These are phyloP conservation scores for Drosophila quinaria DNA, from an alignment of 2,888 invertebrate genomes.

Conservation along the genomic window DNA sequence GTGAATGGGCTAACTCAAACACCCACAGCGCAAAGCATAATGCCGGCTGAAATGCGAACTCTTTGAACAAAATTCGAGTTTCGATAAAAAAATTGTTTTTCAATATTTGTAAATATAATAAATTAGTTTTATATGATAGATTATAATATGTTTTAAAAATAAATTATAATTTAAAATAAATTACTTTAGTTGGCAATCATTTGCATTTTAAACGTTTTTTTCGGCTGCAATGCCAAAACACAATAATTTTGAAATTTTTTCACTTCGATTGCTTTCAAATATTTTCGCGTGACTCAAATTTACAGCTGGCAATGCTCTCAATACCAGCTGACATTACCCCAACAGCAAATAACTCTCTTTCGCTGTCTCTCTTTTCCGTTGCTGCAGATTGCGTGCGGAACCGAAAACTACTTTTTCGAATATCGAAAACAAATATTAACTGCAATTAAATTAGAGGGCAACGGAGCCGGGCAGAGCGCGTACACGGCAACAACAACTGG, in stretches of 20 bases:
- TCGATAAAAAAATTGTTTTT: background rate
- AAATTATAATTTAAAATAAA: background rate
- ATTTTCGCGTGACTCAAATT: slow-evolving; percentile 15
- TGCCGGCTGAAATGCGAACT: slow-evolving; percentile 56
- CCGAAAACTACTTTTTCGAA: slow-evolving; percentile 55
- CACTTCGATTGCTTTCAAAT: background rate
- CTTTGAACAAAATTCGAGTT: background rate
- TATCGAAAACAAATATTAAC: slow-evolving; percentile 66
- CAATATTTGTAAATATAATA: background rate
- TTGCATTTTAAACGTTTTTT: background rate
- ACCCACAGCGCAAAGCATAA: slow-evolving; percentile 28
- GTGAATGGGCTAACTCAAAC: slow-evolving; percentile 1
- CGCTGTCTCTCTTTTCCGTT: background rate
- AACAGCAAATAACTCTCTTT: background rate
- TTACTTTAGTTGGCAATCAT: background rate
- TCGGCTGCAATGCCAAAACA: background rate
- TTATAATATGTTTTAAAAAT: background rate
- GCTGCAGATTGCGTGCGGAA: slow-evolving; percentile 36
- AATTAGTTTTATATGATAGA: background rate
- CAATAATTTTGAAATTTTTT: background rate
- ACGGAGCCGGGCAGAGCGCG: slow-evolving; percentile 18
- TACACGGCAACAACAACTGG: slow-evolving; percentile 29
- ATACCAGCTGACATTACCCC: slow-evolving; percentile 28
- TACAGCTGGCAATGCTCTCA: slow-evolving; percentile 32
- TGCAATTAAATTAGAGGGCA: slow-evolving; percentile 64